Conservation (phyloP, 2,888 invertebrate species). For the Philopedon plagiatum region DNA sequence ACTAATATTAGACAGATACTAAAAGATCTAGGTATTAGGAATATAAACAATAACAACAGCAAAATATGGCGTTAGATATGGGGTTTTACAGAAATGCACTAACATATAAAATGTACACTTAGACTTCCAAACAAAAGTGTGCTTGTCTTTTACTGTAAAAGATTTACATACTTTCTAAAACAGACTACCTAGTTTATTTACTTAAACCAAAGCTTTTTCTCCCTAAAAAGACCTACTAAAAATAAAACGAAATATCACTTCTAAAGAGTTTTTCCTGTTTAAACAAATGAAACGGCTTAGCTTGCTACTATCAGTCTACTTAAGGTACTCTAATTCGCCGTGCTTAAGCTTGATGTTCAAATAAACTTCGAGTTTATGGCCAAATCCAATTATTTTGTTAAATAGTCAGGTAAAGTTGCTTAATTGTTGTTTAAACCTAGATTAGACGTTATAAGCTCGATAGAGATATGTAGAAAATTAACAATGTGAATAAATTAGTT, state of each 20-base stretch:
- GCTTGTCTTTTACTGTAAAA: too few relatives aligned
- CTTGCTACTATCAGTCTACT: not conserved
- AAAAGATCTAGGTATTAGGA: too few relatives aligned
- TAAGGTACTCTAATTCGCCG: not conserved
- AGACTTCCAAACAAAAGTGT: too few relatives aligned
- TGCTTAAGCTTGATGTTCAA: not conserved
- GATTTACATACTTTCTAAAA: too few relatives aligned
- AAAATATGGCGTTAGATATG: too few relatives aligned
- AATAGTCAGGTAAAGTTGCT: not conserved
- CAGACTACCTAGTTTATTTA: not conserved
- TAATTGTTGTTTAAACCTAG: not conserved
- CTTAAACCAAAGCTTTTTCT: not conserved
- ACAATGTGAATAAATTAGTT: not conserved
- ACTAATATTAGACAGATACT: too few relatives aligned
- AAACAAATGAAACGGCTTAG: not conserved
- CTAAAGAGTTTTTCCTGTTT: not conserved
- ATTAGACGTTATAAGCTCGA: not conserved
- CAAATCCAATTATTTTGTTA: conserved; percentile 8
- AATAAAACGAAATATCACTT: not conserved
- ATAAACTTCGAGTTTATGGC: conserved; percentile 11
- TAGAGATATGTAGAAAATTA: not conserved
- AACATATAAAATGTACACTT: too few relatives aligned
- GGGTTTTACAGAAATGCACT: too few relatives aligned
- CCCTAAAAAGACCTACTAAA: not conserved
- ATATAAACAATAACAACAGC: too few relatives aligned